Evolutionary conservation across 2,888 invertebrate species (phyloP).

Genomic region (Volucella bombylans): DNA sequence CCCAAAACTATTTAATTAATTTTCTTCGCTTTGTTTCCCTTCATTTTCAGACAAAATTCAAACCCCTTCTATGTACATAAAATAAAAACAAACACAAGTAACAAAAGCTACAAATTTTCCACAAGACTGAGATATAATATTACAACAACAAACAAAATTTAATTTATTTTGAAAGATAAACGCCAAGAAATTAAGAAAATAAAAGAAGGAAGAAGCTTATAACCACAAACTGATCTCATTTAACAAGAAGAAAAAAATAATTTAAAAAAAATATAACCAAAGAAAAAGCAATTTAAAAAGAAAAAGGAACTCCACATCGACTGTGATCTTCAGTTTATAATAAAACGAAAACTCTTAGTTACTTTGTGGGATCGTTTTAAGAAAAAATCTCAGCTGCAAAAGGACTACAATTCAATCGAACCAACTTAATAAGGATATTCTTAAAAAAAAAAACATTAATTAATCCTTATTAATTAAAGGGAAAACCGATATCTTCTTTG

Average conservation of each 20-base stretch:
- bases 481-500: conserved; percentile 37
- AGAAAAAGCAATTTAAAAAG: conserved; percentile 47
- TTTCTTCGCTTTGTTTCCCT: background rate
- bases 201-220: conserved; percentile 46
- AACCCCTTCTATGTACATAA: conserved; percentile 67
- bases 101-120: conserved; percentile 73
- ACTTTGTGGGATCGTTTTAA: conserved; percentile 40
- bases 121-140: conserved; percentile 71
- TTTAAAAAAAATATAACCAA: conserved; percentile 59
- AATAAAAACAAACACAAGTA: conserved; percentile 59
- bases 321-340: conserved; percentile 67
- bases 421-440: conserved; percentile 9
- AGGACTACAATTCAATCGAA: background rate
- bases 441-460: conserved; percentile 25
- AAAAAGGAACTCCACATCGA: conserved; percentile 62
- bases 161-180: conserved; percentile 62
- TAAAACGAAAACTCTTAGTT: conserved; percentile 9
- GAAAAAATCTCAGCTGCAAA: conserved; percentile 61
- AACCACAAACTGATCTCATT: conserved; percentile 68
- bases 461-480: conserved; percentile 26
- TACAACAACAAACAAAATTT: conserved; percentile 46
- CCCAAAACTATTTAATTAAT: too few relatives aligned
- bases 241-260: conserved; percentile 34
- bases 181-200: conserved; percentile 7
- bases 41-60: conserved; percentile 61